Conservation (phyloP, 2,797 vertebrate species). For the Eospalax fontanierii region DNA sequence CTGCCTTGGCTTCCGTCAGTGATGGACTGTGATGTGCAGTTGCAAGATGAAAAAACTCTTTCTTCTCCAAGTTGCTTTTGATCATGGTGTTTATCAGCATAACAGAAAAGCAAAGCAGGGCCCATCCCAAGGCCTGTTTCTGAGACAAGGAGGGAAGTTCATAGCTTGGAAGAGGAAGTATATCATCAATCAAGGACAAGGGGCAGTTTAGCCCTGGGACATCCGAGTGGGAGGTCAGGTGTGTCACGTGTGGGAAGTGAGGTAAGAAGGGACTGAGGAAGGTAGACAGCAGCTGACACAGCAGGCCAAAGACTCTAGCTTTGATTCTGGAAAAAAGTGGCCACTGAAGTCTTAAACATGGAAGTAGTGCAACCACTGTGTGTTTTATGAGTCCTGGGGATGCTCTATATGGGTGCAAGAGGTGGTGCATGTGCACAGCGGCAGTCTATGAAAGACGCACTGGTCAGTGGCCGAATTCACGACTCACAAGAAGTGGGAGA, state of each 20-base stretch:
- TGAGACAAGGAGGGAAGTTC: neutral
- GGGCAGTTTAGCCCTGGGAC: neutral
- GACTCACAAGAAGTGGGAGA: rapidly evolving
- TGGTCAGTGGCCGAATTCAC: neutral
- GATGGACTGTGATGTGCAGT: too few relatives aligned
- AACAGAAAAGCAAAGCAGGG: too few relatives aligned
- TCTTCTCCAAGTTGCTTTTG: too few relatives aligned
- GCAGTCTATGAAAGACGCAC: rapidly evolving
- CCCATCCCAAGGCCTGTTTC: rapidly evolving
- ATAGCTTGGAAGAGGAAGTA: neutral
- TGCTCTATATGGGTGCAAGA: rapidly evolving
- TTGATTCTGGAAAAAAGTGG: neutral
- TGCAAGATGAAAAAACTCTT: too few relatives aligned
- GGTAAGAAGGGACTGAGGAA: neutral
- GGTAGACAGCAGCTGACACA: neutral
- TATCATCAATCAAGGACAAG: neutral
- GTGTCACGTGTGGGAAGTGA: neutral
- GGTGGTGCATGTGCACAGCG: rapidly evolving
- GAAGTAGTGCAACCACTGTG: rapidly evolving
- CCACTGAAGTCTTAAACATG: neutral
- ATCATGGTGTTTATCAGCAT: too few relatives aligned
- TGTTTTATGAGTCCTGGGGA: neutral
- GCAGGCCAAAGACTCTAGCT: neutral
- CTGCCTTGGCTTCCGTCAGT: too few relatives aligned
- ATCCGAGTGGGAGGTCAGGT: rapidly evolving